Percentiles rank a stretch among this genome's conserved stretches.
Evolutionary conservation across 1,140 invertebrate genomes (phyloP).

Genomic region (Nasonia vitripennis): DNA sequence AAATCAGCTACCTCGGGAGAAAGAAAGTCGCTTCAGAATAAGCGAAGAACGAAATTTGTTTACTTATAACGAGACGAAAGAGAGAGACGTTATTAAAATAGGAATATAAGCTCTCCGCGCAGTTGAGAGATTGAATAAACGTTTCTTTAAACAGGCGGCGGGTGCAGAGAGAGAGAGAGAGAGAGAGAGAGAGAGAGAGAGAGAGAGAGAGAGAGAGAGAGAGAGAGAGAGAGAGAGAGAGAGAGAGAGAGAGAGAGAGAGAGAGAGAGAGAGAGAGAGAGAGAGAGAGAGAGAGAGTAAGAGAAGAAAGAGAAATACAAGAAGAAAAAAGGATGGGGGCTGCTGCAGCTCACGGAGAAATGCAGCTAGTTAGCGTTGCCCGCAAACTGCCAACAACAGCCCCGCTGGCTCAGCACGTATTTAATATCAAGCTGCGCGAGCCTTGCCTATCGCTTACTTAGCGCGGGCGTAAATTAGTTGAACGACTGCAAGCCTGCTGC

Average conservation of each 20-base stretch:
- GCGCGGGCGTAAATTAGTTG: conserved; percentile 42
- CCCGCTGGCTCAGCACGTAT: conserved; percentile 53
- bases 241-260: too few relatives aligned
- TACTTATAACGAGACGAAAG: not conserved
- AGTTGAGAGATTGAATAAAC: not conserved
- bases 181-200: too few relatives aligned
- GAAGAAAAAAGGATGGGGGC: not conserved
- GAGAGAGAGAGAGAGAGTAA: too few relatives aligned
- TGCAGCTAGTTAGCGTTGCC: conserved; percentile 32
- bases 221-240: too few relatives aligned
- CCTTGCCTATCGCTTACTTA: conserved; percentile 38
- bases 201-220: too few relatives aligned
- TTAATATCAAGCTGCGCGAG: conserved; percentile 54
- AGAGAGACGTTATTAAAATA: not conserved
- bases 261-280: too few relatives aligned
- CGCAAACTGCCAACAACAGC: conserved; percentile 30
- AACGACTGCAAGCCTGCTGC: conserved; percentile 3
- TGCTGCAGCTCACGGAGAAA: conserved; percentile 6
- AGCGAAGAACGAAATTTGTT: not conserved
- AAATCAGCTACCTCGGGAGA: not conserved
- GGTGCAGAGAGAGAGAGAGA: too few relatives aligned
- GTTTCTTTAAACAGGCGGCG: not conserved
- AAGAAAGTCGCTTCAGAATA: not conserved
- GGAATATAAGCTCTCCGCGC: not conserved
- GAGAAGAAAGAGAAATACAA: not conserved